Base-by-base conservation (phyloP, 2,888 invertebrate genomes). In the Scaptomyza cyrtandrae region DNA sequence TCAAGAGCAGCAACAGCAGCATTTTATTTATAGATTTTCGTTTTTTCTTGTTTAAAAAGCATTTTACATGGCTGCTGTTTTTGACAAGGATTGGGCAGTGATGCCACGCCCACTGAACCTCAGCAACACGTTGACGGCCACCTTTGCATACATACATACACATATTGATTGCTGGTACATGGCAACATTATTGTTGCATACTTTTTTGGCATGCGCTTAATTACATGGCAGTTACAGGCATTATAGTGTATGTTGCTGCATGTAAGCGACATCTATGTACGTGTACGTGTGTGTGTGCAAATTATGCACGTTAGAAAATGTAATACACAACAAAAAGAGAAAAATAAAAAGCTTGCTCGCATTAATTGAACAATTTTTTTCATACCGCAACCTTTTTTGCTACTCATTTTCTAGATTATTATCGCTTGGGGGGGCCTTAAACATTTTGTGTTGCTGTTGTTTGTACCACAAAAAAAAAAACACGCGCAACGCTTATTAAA, bases 331-430 rank as follows among this genome's bases (percentile, higher is more conserved):
- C 58, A 52, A 52, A 52, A 44, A 46, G 52, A 9, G 13, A 19
- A 9, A 74, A 39, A 49, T 60, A 64, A 54, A 58, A 71, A 70
- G 80, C 63, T 61, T 56, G 84, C 71, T 81, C 77, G 61, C 77
- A 81, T 79, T 83, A 83, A 83, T 83, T 83, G 86, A 83, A 83
- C 86, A 75, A 81, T 83, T 83, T 86, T 81, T 81, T 63, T 75
- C 19, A 2, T 19, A 19, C 19, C 19, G 19, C 19, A 19, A 19
- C 19, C 72, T 66, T 75, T 75, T 52, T 52, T 57, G 66, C 72
- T 58, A 62, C 75, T 69, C 70, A 71, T 80, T 86, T 78, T 62
- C 55, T 56, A 67, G 86, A 82, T 86, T 80, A 83, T 76, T 86
- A 82, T 82, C 86, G 78, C 70, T 44, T 55, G 31, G 72, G 65